Evolutionary conservation across 2,888 invertebrate species (phyloP).

Genomic region (Drosophila seclusa): DNA sequence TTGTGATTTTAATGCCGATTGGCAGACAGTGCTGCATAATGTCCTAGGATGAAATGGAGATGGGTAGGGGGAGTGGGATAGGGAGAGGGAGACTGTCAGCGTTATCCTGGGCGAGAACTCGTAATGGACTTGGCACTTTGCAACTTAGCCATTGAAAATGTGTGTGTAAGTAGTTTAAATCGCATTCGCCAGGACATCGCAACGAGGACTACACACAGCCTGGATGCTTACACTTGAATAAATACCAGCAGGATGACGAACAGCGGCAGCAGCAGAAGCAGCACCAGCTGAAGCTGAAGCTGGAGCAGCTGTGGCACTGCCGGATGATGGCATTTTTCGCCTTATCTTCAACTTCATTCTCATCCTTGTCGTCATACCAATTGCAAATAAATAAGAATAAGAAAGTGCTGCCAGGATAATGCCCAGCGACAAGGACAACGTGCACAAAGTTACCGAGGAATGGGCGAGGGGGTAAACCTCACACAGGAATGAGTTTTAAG

Average conservation of each 20-base stretch:
- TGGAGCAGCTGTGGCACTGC: conserved; percentile 8
- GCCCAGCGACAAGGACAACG: conserved; percentile 58
- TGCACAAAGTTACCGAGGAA: conserved; percentile 53
- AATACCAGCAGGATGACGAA: conserved; percentile 60
- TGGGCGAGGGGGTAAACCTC: conserved; percentile 10
- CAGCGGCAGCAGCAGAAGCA: conserved; percentile 6
- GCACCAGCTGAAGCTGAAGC: conserved; percentile 6
- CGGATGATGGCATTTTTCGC: conserved; percentile 52
- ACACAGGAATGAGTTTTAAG: conserved; percentile 63
- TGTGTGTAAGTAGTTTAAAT: conserved; percentile 81
- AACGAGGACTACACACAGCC: conserved; percentile 24
- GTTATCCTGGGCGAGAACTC: conserved; percentile 63
- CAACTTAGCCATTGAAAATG: conserved; percentile 78
- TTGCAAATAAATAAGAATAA: conserved; percentile 80
- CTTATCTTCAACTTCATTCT: not conserved
- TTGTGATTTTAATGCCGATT: conserved; percentile 79
- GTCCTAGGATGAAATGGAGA: conserved; percentile 8
- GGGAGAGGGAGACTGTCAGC: conserved; percentile 43
- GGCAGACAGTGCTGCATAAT: conserved; percentile 61
- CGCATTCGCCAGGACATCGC: conserved; percentile 60
- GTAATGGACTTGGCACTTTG: conserved; percentile 78
- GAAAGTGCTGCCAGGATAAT: conserved; percentile 63
- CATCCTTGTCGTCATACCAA: conserved; percentile 65
- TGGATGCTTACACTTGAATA: conserved; percentile 78
- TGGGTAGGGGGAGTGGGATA: conserved; percentile 2